These are phyloP conservation scores for Cremastinae sp. DNA, from an alignment of 2,888 invertebrate species.

Conservation along the genomic window DNA sequence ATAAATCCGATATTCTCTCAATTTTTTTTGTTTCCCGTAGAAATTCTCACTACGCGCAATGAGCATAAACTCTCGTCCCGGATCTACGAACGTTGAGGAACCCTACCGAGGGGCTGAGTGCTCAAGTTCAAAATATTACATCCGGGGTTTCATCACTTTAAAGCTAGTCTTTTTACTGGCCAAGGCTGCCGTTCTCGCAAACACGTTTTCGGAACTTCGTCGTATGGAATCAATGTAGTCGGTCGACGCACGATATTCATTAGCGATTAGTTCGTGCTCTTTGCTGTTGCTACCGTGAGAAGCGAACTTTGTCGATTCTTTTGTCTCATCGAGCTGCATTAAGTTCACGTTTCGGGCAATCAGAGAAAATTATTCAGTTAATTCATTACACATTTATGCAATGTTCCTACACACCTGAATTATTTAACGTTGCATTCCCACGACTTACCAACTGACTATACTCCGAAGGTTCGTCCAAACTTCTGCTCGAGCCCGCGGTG, in stretches of 20 bases:
- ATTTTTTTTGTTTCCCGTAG: constrained; percentile 28
- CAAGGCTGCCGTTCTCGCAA: constrained; percentile 78
- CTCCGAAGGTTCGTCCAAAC: constrained; percentile 53
- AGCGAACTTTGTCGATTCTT: constrained; percentile 43
- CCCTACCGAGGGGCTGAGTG: neutral
- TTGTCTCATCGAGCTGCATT: constrained; percentile 46
- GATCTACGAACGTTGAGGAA: neutral
- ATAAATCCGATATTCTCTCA: constrained; percentile 32
- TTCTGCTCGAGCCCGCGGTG: constrained; percentile 53
- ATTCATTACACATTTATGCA: neutral
- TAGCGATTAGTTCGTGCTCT: constrained; percentile 57
- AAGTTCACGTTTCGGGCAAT: constrained; percentile 1
- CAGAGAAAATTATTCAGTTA: neutral
- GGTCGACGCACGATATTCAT: constrained; percentile 74
- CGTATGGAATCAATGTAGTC: constrained; percentile 78
- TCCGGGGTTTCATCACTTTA: constrained; percentile 79
- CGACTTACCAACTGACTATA: constrained; percentile 54
- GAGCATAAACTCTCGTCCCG: neutral
- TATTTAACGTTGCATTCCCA: neutral
- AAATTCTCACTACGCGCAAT: constrained; percentile 38
- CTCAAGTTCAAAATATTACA: constrained; percentile 65
- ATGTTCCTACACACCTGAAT: constrained; percentile 5
- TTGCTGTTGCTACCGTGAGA: constrained; percentile 53
- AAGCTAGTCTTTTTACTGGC: constrained; percentile 78
- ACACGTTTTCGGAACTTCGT: constrained; percentile 78